A percentile compares a stretch with the other conserved stretches of the same genome.
Conservation (phyloP, 2,113 vertebrate genomes). For the Porphyrio hochstetteri region DNA sequence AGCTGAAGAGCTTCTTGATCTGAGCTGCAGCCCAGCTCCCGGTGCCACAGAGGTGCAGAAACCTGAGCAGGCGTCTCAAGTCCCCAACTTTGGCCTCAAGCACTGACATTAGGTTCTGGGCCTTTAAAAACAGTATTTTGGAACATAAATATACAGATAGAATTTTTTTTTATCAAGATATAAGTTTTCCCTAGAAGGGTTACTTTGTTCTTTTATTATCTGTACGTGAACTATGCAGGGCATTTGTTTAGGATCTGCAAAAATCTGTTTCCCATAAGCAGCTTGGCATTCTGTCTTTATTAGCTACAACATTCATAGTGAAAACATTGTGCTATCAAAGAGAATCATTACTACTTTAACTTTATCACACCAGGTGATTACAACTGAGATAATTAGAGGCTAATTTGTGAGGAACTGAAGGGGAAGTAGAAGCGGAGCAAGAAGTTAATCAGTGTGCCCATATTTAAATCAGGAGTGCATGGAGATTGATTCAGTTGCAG, state of each 20-base stretch:
- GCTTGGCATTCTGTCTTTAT: slow-evolving; percentile 51
- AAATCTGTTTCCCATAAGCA: slow-evolving; percentile 71
- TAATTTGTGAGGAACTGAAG: slow-evolving; percentile 18
- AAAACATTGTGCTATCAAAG: slow-evolving; percentile 58
- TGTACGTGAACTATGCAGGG: slow-evolving; percentile 39
- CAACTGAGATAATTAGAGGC: slow-evolving; percentile 48
- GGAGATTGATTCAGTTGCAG: neutral
- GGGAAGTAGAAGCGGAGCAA: neutral
- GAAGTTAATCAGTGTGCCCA: neutral
- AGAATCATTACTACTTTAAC: slow-evolving; percentile 52
- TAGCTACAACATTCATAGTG: slow-evolving; percentile 44
- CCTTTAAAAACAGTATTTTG: neutral
- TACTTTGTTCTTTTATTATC: slow-evolving; percentile 60
- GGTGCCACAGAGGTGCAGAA: neutral
- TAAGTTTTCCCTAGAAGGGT: slow-evolving; percentile 24
- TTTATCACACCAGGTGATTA: slow-evolving; percentile 58
- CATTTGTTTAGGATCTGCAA: slow-evolving; percentile 40
- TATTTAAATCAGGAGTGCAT: neutral
- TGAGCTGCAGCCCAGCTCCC: neutral
- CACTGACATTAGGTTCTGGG: neutral
- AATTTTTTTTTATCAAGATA: slow-evolving; percentile 4
- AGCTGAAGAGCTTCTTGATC: neutral
- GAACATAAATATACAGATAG: slow-evolving; percentile 12
- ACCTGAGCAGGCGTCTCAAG: neutral
- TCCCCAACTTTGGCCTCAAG: neutral